Evolutionary conservation across 2,113 vertebrate species (phyloP).

Genomic region (Hippocampus comes): DNA sequence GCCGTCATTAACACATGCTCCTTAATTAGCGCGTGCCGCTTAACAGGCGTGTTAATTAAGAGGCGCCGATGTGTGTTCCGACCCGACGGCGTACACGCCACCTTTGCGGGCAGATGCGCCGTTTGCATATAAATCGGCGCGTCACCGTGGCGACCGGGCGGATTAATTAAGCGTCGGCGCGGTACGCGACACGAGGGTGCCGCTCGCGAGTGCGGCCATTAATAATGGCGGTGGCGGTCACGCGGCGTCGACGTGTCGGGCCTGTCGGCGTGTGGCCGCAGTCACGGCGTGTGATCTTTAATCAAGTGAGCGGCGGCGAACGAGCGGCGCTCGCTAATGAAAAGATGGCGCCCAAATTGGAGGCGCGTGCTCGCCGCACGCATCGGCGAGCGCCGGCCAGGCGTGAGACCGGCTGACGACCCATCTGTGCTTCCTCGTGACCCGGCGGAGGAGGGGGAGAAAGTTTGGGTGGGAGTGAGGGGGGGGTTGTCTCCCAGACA

Average conservation of each 20-base stretch:
- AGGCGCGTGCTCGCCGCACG: conserved; percentile 25
- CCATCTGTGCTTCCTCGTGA: conserved; percentile 43
- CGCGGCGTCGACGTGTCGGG: conserved; percentile 33
- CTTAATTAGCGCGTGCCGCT: neutral
- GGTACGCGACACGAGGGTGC: conserved; percentile 86
- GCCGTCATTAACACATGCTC: neutral
- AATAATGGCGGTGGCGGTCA: conserved; percentile 88
- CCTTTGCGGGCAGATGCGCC: neutral
- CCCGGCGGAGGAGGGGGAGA: conserved; percentile 1
- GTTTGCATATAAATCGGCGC: conserved; percentile 15
- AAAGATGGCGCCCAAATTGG: conserved; percentile 74
- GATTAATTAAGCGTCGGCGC: conserved; percentile 41
- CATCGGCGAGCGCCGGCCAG: neutral
- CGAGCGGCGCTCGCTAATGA: conserved; percentile 72
- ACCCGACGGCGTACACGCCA: neutral
- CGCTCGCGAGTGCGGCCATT: conserved; percentile 91
- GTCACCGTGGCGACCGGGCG: neutral
- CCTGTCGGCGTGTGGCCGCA: conserved; percentile 72
- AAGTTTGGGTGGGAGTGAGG: too few relatives aligned
- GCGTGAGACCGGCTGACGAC: conserved; percentile 37
- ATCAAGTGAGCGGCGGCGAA: conserved; percentile 77
- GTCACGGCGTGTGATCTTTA: conserved; percentile 83
- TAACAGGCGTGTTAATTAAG: neutral
- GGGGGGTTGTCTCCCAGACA: conserved; percentile 25
- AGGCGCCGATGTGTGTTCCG: neutral